Percentiles rank a stretch among this genome's conserved stretches.
Evolutionary conservation across 2,113 vertebrate species (phyloP).

Genomic region (Oryzias woworae): DNA sequence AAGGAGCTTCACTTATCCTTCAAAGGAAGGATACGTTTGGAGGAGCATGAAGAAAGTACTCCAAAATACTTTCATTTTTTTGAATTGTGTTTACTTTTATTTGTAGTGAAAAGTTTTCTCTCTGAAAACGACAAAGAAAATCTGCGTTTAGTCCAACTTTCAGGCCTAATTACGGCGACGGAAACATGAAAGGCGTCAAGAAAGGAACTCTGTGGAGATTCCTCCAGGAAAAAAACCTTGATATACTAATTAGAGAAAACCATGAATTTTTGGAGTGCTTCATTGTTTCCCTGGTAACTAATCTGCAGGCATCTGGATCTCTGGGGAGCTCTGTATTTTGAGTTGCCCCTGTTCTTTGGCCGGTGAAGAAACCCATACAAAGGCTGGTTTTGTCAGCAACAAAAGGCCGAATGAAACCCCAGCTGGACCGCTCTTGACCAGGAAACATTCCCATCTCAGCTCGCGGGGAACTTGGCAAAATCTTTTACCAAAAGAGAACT

Average conservation of each 20-base stretch:
- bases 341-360: slow-evolving; percentile 73
- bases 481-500: slow-evolving; percentile 11
- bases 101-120: not conserved
- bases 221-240: slow-evolving; percentile 35
- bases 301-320: slow-evolving; percentile 80
- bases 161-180: too few species aligned
- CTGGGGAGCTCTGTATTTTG: slow-evolving; percentile 72
- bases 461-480: slow-evolving; percentile 34
- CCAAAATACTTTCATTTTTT: not conserved
- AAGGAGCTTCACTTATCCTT: not conserved
- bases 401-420: slow-evolving; percentile 74
- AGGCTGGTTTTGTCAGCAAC: too few species aligned
- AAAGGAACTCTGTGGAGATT: slow-evolving; percentile 15
- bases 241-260: slow-evolving; percentile 20
- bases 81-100: not conserved
- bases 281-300: slow-evolving; percentile 81
- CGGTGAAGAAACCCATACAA: slow-evolving; percentile 68
- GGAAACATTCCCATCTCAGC: slow-evolving; percentile 74
- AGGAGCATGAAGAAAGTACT: not conserved
- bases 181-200: slow-evolving; percentile 33
- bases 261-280: slow-evolving; percentile 64
- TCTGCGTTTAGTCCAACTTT: too few species aligned
- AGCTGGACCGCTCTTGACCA: slow-evolving; percentile 68
- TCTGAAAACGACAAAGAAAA: too few species aligned
- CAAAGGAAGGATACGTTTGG: not conserved